Evolutionary conservation across 2,888 invertebrate genomes (phyloP).

Genomic region (Epinotia brunnichana): DNA sequence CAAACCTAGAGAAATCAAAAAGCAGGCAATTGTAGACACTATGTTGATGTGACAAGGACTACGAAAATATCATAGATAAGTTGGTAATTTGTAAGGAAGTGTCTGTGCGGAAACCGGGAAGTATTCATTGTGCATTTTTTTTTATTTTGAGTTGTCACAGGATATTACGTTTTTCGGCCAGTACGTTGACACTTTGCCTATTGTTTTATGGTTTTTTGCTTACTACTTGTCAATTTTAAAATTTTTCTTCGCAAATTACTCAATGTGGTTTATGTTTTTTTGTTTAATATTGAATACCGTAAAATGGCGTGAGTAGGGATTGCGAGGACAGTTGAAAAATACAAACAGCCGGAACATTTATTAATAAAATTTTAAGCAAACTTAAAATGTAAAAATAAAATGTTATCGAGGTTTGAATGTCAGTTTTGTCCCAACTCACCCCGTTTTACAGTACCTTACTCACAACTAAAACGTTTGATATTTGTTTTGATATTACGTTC

Average conservation of each 20-base stretch:
- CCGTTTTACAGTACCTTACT: too few relatives aligned
- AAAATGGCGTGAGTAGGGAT: too few relatives aligned
- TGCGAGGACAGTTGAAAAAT: too few relatives aligned
- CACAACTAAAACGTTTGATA: too few relatives aligned
- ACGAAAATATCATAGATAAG: not conserved
- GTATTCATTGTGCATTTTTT: constrained; percentile 71
- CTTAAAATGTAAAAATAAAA: too few relatives aligned
- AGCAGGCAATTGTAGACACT: not conserved
- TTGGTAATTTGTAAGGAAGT: constrained; percentile 52
- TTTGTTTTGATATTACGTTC: too few relatives aligned
- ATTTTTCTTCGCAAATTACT: not conserved
- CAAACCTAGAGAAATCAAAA: not conserved
- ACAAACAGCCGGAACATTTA: too few relatives aligned
- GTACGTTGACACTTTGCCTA: constrained; percentile 55
- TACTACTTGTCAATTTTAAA: not conserved
- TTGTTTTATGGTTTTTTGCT: constrained; percentile 36
- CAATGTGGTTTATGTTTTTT: not conserved
- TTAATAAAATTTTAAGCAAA: too few relatives aligned
- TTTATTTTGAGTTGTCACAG: constrained; percentile 75
- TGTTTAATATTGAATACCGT: too few relatives aligned
- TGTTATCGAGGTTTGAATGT: too few relatives aligned
- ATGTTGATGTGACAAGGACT: not conserved
- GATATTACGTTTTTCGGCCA: constrained; percentile 66
- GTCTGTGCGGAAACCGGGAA: constrained; percentile 74
- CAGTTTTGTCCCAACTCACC: too few relatives aligned